Evolutionary conservation across 2,888 invertebrate genomes (phyloP).

Genomic region (Ochropleura leucogaster): DNA sequence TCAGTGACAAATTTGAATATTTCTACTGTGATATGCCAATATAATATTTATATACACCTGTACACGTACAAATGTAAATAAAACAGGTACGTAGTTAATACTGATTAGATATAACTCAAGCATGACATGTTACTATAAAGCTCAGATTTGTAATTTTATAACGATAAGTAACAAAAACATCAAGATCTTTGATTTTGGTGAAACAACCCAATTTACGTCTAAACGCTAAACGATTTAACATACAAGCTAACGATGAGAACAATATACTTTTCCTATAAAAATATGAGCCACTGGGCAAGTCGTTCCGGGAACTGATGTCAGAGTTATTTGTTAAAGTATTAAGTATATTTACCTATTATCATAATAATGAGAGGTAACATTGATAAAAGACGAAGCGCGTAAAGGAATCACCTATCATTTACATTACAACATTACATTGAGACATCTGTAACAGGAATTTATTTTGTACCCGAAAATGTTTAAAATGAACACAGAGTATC

Average conservation of each 20-base stretch:
- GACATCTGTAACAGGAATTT: not conserved
- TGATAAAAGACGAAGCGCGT: constrained; percentile 15
- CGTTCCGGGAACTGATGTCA: constrained; percentile 39
- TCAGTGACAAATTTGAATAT: constrained; percentile 64
- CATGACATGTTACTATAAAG: constrained; percentile 38
- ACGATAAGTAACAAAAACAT: constrained; percentile 32
- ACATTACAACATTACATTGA: constrained; percentile 17
- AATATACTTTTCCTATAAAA: constrained; percentile 70
- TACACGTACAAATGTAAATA: constrained; percentile 72
- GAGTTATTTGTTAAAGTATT: constrained; percentile 44
- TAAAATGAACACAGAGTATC: not conserved
- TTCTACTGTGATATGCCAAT: constrained; percentile 83
- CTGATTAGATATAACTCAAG: constrained; percentile 38
- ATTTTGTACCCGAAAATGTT: not conserved
- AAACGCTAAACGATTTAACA: constrained; percentile 65
- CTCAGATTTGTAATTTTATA: constrained; percentile 24
- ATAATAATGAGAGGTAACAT: constrained; percentile 19
- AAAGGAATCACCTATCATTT: constrained; percentile 7
- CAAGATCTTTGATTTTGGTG: constrained; percentile 27
- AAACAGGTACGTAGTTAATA: constrained; percentile 53
- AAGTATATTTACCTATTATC: constrained; percentile 37
- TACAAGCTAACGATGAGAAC: constrained; percentile 72
- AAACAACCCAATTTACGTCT: constrained; percentile 43
- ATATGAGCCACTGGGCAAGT: constrained; percentile 58
- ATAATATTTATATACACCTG: constrained; percentile 82